These are phyloP conservation scores for Eupristina koningsbergeri DNA, from an alignment of 1,140 invertebrate genomes.

Conservation along the genomic window DNA sequence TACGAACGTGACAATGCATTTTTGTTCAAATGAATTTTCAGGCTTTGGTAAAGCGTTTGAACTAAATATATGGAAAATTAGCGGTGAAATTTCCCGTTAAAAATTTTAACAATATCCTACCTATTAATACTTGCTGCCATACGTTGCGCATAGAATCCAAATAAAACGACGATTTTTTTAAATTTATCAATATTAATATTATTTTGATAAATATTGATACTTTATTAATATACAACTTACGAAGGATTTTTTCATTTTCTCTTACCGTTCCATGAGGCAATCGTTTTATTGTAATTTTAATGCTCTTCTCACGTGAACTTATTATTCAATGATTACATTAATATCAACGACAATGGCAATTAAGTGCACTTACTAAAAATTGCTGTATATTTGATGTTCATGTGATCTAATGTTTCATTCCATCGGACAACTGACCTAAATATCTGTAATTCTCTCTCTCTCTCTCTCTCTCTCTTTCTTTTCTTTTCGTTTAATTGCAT, in stretches of 20 bases:
- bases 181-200: too few species aligned
- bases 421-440: slow-evolving; percentile 25
- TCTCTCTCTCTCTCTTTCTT: too few species aligned
- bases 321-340: slow-evolving; percentile 33
- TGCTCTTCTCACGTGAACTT: background rate
- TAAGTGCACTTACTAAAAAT: slow-evolving; percentile 29
- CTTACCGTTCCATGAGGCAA: background rate
- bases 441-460: too few species aligned
- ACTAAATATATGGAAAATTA: too few species aligned
- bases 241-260: background rate
- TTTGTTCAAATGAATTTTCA: background rate
- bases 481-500: background rate
- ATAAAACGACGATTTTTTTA: too few species aligned
- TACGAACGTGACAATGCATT: background rate
- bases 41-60: too few species aligned
- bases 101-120: too few species aligned
- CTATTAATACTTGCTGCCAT: too few species aligned
- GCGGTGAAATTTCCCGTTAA: too few species aligned
- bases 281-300: background rate
- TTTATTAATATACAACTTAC: too few species aligned
- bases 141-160: too few species aligned
- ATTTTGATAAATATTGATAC: too few species aligned
- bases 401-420: slow-evolving; percentile 22
- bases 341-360: slow-evolving; percentile 7
- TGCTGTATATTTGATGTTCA: background rate